Conservation (phyloP, 2,113 vertebrate species). For the Dromiciops gliroides region DNA sequence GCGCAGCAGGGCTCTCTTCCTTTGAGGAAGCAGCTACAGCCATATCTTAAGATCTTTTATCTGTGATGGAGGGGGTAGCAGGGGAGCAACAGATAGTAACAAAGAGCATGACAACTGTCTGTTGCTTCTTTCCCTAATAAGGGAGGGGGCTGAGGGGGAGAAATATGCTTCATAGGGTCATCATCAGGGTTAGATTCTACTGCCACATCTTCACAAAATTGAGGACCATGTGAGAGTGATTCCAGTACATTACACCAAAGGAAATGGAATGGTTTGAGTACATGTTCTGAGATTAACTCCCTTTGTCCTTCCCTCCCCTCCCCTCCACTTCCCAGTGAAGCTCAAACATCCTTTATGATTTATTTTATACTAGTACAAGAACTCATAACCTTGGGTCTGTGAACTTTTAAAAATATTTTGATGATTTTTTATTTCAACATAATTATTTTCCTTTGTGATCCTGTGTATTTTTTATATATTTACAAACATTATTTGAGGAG, state of each 20-base stretch:
- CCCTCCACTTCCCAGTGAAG: background rate
- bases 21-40: background rate
- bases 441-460: background rate
- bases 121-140: background rate
- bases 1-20: background rate
- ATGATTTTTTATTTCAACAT: background rate
- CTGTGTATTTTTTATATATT: background rate
- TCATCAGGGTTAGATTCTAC: background rate
- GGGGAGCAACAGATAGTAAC: background rate
- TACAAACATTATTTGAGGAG: background rate
- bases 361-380: background rate
- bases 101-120: background rate
- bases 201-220: background rate
- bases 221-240: background rate
- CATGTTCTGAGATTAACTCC: background rate
- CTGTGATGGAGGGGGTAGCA: background rate
- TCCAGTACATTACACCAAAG: background rate
- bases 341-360: background rate
- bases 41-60: background rate
- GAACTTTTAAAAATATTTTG: background rate
- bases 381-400: background rate
- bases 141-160: background rate
- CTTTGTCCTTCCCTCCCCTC: background rate
- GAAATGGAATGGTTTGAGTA: background rate
- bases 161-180: background rate